Conservation (phyloP, 2,888 invertebrate species). For the Psylliodes chrysocephalus region DNA sequence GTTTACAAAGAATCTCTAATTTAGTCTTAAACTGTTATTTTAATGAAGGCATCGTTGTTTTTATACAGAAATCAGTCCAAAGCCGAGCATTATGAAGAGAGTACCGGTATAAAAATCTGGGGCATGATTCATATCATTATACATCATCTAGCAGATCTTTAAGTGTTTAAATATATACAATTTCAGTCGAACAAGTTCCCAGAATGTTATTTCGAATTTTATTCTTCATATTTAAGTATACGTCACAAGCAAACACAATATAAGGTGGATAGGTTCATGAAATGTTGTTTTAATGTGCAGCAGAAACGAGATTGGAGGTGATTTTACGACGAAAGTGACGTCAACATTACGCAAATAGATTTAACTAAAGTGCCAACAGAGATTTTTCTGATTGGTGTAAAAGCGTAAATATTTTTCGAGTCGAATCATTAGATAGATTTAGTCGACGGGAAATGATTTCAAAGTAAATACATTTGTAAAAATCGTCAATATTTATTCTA, state of each 20-base stretch:
- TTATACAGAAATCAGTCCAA: background rate
- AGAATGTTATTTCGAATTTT: background rate
- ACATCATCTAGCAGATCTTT: background rate
- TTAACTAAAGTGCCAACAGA: background rate
- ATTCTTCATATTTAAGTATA: background rate
- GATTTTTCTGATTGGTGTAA: background rate
- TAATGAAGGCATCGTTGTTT: background rate
- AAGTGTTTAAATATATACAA: no score
- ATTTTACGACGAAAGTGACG: background rate
- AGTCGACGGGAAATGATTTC: background rate
- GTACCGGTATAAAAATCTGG: slow-evolving; percentile 12
- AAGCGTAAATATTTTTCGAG: background rate
- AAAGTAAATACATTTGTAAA: background rate
- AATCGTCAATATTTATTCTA: no score
- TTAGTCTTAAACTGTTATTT: slow-evolving; percentile 1
- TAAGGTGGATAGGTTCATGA: background rate
- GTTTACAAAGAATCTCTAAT: background rate
- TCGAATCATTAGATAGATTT: background rate
- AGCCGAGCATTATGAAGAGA: background rate
- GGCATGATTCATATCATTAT: slow-evolving; percentile 9
- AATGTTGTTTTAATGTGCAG: background rate
- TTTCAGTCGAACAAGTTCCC: background rate
- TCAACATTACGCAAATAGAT: background rate
- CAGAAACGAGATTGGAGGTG: background rate
- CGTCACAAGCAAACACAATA: background rate